Percentiles rank a stretch among this genome's conserved stretches.
phyloP scores from a whole-genome alignment of 2,797 vertebrate species.

The Pipistrellus pipistrellus region DNA sequence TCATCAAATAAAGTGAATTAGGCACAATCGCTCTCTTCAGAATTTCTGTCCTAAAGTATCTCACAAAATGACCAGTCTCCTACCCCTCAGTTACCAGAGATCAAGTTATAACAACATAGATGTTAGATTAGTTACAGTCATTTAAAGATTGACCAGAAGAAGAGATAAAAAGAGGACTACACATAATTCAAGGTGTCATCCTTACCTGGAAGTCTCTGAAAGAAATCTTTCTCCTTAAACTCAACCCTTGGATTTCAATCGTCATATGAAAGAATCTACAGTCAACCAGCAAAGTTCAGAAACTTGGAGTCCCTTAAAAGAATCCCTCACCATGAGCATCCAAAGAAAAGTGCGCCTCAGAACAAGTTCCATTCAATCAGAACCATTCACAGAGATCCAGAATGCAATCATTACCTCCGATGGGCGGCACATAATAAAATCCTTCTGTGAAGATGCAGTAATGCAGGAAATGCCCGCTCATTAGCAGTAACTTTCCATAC shows the following conservation, averaged over 20 bases:
- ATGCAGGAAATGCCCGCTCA: conserved; percentile 25
- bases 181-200: not conserved
- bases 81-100: not conserved
- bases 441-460: not conserved
- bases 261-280: conserved; percentile 66
- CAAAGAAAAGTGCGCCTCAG: not conserved
- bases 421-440: not conserved
- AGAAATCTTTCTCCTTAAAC: conserved; percentile 60
- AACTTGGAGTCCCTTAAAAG: conserved; percentile 58
- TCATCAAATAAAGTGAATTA: not conserved
- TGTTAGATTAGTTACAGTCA: not conserved
- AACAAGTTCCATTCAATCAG: conserved; percentile 48
- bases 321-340: conserved; percentile 50
- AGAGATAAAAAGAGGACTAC: not conserved
- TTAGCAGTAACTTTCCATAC: conserved; percentile 27
- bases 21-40: not conserved
- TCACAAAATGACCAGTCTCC: not conserved
- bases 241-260: conserved; percentile 74
- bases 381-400: not conserved
- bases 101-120: not conserved
- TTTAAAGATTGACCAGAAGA: conserved; percentile 5
- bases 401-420: not conserved
- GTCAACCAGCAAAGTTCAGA: conserved; percentile 75
- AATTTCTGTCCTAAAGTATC: not conserved
- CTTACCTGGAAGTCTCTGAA: conserved; percentile 27